These are phyloP conservation scores for Falco rusticolus DNA, from an alignment of 2,797 vertebrate genomes.

Conservation along the genomic window DNA sequence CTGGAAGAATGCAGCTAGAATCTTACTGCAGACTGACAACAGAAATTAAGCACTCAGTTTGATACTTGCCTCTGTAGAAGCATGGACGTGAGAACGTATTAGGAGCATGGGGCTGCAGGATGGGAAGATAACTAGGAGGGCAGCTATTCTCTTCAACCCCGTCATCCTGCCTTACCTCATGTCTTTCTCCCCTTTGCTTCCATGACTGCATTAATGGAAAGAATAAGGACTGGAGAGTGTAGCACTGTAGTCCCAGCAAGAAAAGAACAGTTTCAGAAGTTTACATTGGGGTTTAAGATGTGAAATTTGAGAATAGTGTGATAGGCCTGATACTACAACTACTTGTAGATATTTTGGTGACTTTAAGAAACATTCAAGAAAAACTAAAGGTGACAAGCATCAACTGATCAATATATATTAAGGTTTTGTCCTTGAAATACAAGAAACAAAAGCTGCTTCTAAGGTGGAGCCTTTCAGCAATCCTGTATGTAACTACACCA, in stretches of 20 bases:
- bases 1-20: not conserved
- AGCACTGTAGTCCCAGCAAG: not conserved
- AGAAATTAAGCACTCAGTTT: not conserved
- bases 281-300: not conserved
- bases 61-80: not conserved
- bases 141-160: not conserved
- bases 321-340: not conserved
- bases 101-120: not conserved
- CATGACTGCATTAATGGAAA: not conserved
- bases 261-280: not conserved
- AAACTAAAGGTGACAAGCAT: not conserved
- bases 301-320: not conserved
- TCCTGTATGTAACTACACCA: not conserved
- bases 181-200: not conserved
- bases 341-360: not conserved
- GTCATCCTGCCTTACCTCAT: not conserved
- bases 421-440: not conserved
- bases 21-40: not conserved
- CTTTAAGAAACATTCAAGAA: not conserved
- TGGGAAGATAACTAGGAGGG: not conserved
- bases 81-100: rapidly evolving
- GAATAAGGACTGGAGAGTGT: not conserved
- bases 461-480: not conserved
- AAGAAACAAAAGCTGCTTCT: not conserved
- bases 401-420: not conserved